phyloP scores from a whole-genome alignment of 2,888 invertebrate genomes.

The Lumbricus terrestris region DNA sequence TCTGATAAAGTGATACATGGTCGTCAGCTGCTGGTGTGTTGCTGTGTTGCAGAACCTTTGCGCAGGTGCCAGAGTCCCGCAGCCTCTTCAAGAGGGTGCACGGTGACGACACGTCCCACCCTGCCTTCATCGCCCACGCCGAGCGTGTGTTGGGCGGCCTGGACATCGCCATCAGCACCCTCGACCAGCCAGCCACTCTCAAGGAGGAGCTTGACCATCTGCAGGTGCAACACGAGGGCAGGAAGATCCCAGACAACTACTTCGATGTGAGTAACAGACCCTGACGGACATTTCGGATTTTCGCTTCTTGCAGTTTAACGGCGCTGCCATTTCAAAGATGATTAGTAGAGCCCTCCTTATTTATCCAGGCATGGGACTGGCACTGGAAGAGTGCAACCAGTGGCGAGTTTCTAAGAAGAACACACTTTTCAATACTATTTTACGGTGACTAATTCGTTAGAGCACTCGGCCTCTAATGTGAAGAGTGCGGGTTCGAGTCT shows the following conservation, averaged over 20 bases:
- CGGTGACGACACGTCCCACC: constrained; percentile 14
- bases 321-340: too few relatives aligned
- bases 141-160: constrained; percentile 23
- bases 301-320: too few relatives aligned
- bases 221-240: constrained; percentile 20
- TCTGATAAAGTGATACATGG: neutral
- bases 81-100: constrained; percentile 20
- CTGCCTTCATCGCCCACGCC: constrained; percentile 25
- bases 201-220: constrained; percentile 29
- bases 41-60: constrained; percentile 19
- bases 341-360: too few relatives aligned
- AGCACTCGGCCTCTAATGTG: too few relatives aligned
- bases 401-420: too few relatives aligned
- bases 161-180: constrained; percentile 22
- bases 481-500: neutral
- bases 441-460: neutral
- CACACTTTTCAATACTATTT: too few relatives aligned
- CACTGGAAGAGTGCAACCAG: too few relatives aligned
- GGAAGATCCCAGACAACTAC: constrained; percentile 21
- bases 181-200: constrained; percentile 24
- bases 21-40: neutral
- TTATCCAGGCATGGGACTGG: too few relatives aligned
- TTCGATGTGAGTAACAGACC: constrained; percentile 5
- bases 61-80: constrained; percentile 8
- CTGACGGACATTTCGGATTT: too few relatives aligned